Evolutionary conservation across 2,113 vertebrate species (phyloP), one percentile per base, ranked within the genome.

Genomic region (Dasypus novemcinctus): DNA sequence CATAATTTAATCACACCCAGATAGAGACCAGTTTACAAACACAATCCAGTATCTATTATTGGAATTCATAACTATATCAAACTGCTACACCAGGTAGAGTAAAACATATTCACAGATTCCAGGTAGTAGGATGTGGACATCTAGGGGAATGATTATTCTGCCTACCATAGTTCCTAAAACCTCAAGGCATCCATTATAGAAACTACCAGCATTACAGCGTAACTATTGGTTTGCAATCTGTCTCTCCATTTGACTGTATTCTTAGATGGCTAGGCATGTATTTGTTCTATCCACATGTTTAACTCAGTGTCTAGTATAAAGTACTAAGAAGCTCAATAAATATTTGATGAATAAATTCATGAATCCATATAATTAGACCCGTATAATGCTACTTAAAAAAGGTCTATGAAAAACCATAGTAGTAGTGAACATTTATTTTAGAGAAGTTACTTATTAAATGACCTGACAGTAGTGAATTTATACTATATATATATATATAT

Each of bases 331-430:
- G 1, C 5, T 75, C 20, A 85, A 33, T 90, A 80, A 89, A 89
- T 88, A 63, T 84, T 64, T 88, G n/a, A 75, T 88, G 46, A 72
- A 49, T 54, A 78, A 43, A 83, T n/a, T 87, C 78, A 87, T 52
- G 7, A 68, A 87, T 79, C 54, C 79, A 91, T 36, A 68, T 75
- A 27, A 54, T 81, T 57, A 76, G 85, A 75, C 54, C 14, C 41
- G 80, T 43, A 68, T 20, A 27, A 21, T 68, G 36, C 25, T 68
- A 5, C 9, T 72, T 21, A 80, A 88, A 79, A 59, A 57, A 81
- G 36, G 52, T 68, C 18, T 66, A 78, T 20, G 31, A 91, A 93
- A 78, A 91, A 69, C n/a, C 9, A 87, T 52, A 91, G 41, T 43
- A 86, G 20, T 49, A 90, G 4, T 52, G 4, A 46, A 20, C 52